Conservation (phyloP, 1,140 invertebrate genomes). For the Trichoplusia ni region DNA sequence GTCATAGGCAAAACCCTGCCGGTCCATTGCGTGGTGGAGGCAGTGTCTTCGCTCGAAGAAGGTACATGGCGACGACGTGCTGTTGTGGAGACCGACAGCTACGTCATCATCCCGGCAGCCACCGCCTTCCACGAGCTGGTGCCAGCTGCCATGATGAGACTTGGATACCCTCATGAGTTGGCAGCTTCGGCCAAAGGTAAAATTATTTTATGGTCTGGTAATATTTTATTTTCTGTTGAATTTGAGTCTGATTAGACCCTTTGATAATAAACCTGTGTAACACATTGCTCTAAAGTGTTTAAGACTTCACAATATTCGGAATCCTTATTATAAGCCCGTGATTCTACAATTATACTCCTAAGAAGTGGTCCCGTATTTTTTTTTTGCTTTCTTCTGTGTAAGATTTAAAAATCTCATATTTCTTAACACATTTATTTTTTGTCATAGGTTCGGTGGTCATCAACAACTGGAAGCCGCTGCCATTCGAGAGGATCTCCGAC, state of each 20-base stretch:
- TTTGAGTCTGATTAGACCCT: too few relatives aligned
- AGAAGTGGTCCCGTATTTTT: too few relatives aligned
- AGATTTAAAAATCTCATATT: too few relatives aligned
- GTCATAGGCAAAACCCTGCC: conserved; percentile 93
- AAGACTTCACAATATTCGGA: too few relatives aligned
- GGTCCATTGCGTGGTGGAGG: conserved; percentile 95
- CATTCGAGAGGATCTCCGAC: conserved; percentile 94
- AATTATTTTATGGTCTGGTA: conserved; percentile 28
- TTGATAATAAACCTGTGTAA: too few relatives aligned
- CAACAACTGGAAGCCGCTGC: conserved; percentile 96
- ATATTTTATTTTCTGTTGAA: too few relatives aligned
- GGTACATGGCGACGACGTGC: conserved; percentile 82
- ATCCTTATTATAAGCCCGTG: too few relatives aligned
- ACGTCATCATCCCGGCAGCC: conserved; percentile 94
- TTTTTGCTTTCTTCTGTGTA: too few relatives aligned
- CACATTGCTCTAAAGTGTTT: too few relatives aligned
- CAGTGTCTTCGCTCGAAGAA: conserved; percentile 87
- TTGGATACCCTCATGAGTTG: conserved; percentile 90
- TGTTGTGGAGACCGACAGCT: conserved; percentile 93
- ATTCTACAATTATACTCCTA: too few relatives aligned
- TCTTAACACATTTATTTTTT: not conserved
- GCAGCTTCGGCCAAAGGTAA: conserved; percentile 90
- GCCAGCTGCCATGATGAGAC: conserved; percentile 87
- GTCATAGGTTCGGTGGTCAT: conserved; percentile 90
- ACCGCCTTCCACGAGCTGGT: conserved; percentile 94